Conservation (phyloP, 2,113 vertebrate species). For the Strix aluco region DNA sequence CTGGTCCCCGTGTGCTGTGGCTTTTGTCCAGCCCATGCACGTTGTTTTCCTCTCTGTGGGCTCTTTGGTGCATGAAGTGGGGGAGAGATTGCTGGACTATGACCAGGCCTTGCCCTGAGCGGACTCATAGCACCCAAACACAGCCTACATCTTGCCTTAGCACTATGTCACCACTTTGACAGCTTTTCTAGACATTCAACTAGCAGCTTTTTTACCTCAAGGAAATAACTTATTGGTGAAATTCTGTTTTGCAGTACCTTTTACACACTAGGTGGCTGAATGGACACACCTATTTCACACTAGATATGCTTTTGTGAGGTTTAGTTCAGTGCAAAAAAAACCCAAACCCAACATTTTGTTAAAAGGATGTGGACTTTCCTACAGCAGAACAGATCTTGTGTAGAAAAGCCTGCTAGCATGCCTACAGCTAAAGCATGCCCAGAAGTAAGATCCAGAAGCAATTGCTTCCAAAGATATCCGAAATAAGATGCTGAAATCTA, state of each 20-base stretch:
- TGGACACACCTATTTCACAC: not conserved
- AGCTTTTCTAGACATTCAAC: not conserved
- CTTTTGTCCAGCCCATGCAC: not conserved
- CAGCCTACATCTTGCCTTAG: not conserved
- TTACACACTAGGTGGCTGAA: not conserved
- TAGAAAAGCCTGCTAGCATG: not conserved
- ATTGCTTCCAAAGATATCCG: not conserved
- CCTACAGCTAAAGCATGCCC: not conserved
- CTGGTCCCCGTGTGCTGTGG: not conserved
- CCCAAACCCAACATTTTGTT: not conserved
- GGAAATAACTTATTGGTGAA: not conserved
- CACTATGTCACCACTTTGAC: not conserved
- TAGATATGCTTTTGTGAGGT: not conserved
- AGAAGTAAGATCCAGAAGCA: not conserved
- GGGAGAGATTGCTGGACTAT: not conserved
- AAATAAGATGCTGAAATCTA: not conserved
- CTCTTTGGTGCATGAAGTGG: not conserved
- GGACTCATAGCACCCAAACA: not conserved
- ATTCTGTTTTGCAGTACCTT: not conserved
- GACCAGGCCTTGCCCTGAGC: not conserved
- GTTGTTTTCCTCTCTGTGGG: not conserved
- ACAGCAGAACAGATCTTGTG: not conserved
- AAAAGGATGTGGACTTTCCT: not conserved
- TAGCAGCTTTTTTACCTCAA: not conserved
- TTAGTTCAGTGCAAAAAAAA: not conserved